phyloP scores from a whole-genome alignment of 92 coral and sea anemone species.

The Phymanthus crucifer region DNA sequence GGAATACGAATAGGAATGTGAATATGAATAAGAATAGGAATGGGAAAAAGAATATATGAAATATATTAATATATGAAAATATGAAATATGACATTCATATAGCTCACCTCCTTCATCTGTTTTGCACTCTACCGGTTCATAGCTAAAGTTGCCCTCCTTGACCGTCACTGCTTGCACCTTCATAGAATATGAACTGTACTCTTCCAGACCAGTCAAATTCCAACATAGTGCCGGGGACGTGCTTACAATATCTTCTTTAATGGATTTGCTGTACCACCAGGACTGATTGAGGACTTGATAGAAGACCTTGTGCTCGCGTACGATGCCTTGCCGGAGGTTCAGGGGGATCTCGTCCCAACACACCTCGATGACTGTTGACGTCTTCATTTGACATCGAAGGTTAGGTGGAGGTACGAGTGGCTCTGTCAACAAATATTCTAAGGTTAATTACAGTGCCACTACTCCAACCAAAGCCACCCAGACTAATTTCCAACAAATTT shows the following conservation, averaged over 20 bases:
- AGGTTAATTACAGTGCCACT: not conserved
- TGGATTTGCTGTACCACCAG: not conserved
- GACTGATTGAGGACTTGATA: not conserved
- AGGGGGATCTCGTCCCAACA: slow-evolving; percentile 18
- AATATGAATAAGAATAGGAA: too few species aligned
- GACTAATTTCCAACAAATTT: too few species aligned
- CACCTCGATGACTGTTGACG: not conserved
- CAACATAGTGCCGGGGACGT: not conserved
- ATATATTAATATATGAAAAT: too few species aligned
- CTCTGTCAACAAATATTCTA: not conserved
- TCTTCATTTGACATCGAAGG: slow-evolving; percentile 9
- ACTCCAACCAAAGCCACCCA: not conserved
- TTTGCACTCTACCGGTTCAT: slow-evolving; percentile 20
- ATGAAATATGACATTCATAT: too few species aligned
- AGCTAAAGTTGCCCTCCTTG: slow-evolving; percentile 30
- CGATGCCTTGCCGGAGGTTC: slow-evolving; percentile 15
- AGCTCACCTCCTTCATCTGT: slow-evolving; percentile 37
- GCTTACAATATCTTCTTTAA: not conserved
- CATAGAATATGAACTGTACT: slow-evolving; percentile 8
- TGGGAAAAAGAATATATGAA: not conserved
- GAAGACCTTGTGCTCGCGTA: not conserved
- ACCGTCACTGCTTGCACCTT: slow-evolving; percentile 14
- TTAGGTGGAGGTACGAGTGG: slow-evolving; percentile 29
- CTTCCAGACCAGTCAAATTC: slow-evolving; percentile 8
- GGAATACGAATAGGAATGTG: too few species aligned